Percentiles rank a stretch among this genome's conserved stretches.
Conservation (phyloP, 2,888 invertebrate species). For the Eristalis tenax region DNA sequence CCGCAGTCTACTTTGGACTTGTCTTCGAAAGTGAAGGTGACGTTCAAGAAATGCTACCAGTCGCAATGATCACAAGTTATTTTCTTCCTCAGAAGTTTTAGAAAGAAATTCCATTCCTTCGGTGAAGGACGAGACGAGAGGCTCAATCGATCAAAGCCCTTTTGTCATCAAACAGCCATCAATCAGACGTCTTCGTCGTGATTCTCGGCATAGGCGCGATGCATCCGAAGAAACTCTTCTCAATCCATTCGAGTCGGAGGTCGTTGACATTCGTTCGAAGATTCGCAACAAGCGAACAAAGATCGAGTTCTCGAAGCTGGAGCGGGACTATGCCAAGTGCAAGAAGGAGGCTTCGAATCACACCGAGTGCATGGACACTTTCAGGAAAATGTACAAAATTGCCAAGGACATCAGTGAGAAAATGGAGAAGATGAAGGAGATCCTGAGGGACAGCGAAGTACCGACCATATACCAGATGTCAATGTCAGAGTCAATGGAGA, state of each 20-base stretch:
- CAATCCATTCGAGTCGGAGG: conserved; percentile 70
- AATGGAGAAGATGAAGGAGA: conserved; percentile 78
- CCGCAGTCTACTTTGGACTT: conserved; percentile 32
- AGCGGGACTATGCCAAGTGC: conserved; percentile 77
- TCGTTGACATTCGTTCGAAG: conserved; percentile 75
- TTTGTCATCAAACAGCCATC: background rate
- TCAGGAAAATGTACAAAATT: conserved; percentile 77
- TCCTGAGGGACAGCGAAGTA: conserved; percentile 76
- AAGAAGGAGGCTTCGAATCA: conserved; percentile 74
- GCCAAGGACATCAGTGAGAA: conserved; percentile 78
- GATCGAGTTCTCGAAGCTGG: conserved; percentile 75
- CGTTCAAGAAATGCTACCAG: no score
- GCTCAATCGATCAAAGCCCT: background rate
- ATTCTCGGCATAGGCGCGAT: background rate
- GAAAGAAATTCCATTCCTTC: background rate
- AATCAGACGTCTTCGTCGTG: background rate
- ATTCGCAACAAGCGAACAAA: conserved; percentile 77
- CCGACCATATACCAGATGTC: conserved; percentile 25
- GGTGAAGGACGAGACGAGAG: no score
- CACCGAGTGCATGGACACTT: conserved; percentile 77
- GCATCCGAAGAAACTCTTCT: background rate
- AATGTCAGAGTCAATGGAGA: conserved; percentile 69
- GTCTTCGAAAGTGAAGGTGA: conserved; percentile 44
- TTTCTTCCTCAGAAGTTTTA: conserved; percentile 18
- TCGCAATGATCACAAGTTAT: background rate